Conservation (phyloP, 2,113 vertebrate species). For the Gadus chalcogrammus region DNA sequence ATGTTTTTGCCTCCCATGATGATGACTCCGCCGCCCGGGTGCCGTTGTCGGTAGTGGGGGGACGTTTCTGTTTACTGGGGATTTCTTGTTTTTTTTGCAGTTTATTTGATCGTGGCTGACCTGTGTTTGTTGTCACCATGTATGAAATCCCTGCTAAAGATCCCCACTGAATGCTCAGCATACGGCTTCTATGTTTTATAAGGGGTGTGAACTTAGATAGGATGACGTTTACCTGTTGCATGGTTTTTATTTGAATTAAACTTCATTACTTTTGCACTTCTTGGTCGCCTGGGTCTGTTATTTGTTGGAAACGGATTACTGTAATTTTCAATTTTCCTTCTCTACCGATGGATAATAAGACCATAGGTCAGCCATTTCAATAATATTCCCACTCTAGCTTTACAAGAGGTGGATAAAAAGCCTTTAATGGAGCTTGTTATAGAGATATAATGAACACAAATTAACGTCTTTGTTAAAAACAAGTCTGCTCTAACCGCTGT, state of each 20-base stretch:
- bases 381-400: too few relatives aligned
- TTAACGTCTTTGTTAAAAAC: too few relatives aligned
- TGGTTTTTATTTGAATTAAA: constrained; percentile 70
- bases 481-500: too few relatives aligned
- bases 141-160: constrained; percentile 28
- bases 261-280: constrained; percentile 64
- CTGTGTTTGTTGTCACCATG: constrained; percentile 16
- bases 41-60: not conserved
- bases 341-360: not conserved
- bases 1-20: not conserved
- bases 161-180: constrained; percentile 42
- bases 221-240: constrained; percentile 62
- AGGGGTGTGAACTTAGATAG: constrained; percentile 47
- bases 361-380: too few relatives aligned
- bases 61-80: not conserved
- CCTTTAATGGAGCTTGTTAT: too few relatives aligned
- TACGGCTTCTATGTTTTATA: constrained; percentile 62
- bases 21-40: not conserved
- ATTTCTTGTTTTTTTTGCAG: constrained; percentile 24
- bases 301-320: not conserved
- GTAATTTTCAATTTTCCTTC: not conserved
- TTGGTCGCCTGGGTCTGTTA: constrained; percentile 35
- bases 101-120: constrained; percentile 34
- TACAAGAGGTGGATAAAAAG: too few relatives aligned
- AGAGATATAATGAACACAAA: too few relatives aligned